A percentile compares a stretch with the other conserved stretches of the same genome.
Conservation (phyloP, 2,888 invertebrate genomes). For the Microctonus brassicae region DNA sequence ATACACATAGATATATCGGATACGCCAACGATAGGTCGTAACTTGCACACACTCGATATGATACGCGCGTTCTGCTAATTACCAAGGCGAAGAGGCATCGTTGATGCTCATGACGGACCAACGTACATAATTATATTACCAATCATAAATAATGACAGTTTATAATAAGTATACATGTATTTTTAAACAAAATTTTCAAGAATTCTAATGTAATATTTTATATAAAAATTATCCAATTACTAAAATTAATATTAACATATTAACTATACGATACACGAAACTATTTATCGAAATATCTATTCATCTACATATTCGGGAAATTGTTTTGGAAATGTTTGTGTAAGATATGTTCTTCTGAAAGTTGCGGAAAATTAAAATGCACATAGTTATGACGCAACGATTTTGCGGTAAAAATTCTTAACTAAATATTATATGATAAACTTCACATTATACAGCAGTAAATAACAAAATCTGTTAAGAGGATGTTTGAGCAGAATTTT, state of each 20-base stretch:
- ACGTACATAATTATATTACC: neutral
- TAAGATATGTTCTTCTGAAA: no score
- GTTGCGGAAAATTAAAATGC: neutral
- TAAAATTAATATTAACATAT: no score
- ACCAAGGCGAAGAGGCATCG: constrained; percentile 54
- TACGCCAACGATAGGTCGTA: constrained; percentile 57
- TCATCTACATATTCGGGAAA: neutral
- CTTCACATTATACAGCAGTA: no score
- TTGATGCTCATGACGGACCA: constrained; percentile 2
- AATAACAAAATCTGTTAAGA: no score
- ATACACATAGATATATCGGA: constrained; percentile 4
- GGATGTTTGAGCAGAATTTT: no score
- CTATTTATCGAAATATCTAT: neutral
- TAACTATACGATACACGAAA: neutral
- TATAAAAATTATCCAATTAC: no score
- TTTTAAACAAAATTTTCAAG: no score
- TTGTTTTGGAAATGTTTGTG: neutral
- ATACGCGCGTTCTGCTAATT: constrained; percentile 60
- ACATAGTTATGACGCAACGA: neutral
- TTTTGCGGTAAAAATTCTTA: neutral
- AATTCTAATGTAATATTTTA: no score
- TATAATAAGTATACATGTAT: neutral
- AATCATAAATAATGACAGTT: neutral
- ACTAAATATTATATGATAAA: no score
- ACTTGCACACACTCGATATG: constrained; percentile 59